These are phyloP conservation scores for Lepidochrysops patricia DNA, from an alignment of 2,888 invertebrate genomes.

Conservation along the genomic window DNA sequence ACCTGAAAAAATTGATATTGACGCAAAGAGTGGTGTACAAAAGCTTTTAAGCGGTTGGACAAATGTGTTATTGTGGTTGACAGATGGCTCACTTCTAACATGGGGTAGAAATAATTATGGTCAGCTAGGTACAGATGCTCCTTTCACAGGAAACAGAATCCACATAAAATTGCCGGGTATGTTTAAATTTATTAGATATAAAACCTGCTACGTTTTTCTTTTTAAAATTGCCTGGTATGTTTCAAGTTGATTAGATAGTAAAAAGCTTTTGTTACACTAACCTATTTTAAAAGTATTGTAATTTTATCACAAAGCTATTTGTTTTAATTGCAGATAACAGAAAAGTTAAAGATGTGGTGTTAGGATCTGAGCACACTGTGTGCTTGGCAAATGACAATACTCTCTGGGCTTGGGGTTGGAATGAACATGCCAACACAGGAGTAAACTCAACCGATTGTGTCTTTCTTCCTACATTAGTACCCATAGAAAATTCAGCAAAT, in stretches of 20 bases:
- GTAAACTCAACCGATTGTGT: conserved; percentile 52
- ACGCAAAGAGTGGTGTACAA: conserved; percentile 69
- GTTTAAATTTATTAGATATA: conserved; percentile 22
- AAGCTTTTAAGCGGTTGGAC: conserved; percentile 85
- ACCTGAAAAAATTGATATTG: conserved; percentile 72
- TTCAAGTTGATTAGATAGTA: too few species aligned
- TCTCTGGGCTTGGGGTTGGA: conserved; percentile 90
- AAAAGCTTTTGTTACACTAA: too few species aligned
- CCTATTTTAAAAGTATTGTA: neutral
- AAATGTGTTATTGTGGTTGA: conserved; percentile 79
- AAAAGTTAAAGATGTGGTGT: conserved; percentile 72
- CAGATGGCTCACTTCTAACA: conserved; percentile 76
- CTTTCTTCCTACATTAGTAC: conserved; percentile 44
- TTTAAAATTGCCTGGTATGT: too few species aligned
- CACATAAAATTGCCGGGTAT: conserved; percentile 54
- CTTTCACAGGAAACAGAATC: conserved; percentile 44
- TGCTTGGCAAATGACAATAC: conserved; percentile 78
- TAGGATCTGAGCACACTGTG: conserved; percentile 88
- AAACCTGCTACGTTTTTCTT: too few species aligned
- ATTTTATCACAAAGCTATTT: neutral
- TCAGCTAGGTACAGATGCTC: conserved; percentile 76
- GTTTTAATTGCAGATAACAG: conserved; percentile 49
- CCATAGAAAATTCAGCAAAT: conserved; percentile 30
- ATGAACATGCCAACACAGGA: conserved; percentile 91
- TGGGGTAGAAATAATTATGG: conserved; percentile 91